Evolutionary conservation across 2,113 vertebrate species (phyloP).

Genomic region (Calonectris borealis): DNA sequence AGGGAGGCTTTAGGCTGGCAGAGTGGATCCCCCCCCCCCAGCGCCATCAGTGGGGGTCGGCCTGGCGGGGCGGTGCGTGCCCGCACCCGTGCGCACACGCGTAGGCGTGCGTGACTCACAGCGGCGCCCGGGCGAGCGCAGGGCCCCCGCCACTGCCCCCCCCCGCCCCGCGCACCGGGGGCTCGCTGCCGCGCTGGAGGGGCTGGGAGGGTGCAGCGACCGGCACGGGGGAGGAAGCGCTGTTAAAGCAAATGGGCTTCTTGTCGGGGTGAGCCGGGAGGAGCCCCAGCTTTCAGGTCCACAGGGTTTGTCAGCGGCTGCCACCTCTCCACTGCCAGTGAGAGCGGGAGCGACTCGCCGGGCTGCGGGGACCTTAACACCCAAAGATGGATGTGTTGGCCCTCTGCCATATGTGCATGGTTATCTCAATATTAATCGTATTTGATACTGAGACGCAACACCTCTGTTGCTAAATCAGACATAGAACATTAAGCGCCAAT

Average conservation of each 20-base stretch:
- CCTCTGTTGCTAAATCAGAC: not conserved
- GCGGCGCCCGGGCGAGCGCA: not conserved
- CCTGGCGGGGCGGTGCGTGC: accelerated
- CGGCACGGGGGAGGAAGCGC: accelerated
- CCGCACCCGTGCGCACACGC: accelerated
- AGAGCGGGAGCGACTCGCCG: not conserved
- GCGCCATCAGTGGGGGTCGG: not conserved
- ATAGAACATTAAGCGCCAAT: not conserved
- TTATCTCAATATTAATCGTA: not conserved
- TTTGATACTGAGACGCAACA: not conserved
- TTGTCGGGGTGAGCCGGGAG: not conserved
- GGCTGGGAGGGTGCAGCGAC: not conserved
- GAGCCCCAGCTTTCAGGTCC: not conserved
- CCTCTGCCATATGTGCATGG: not conserved
- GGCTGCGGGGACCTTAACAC: not conserved
- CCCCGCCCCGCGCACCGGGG: not conserved
- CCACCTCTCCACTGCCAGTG: not conserved
- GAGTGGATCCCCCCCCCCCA: not conserved
- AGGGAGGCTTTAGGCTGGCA: not conserved
- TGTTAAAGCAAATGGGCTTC: not conserved
- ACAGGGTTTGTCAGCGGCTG: accelerated
- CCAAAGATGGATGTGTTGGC: not conserved
- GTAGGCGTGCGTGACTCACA: not conserved
- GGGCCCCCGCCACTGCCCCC: not conserved
- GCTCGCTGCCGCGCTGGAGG: accelerated